phyloP scores from a whole-genome alignment of 92 coral and sea anemone species.

The Nematostella vectensis region DNA sequence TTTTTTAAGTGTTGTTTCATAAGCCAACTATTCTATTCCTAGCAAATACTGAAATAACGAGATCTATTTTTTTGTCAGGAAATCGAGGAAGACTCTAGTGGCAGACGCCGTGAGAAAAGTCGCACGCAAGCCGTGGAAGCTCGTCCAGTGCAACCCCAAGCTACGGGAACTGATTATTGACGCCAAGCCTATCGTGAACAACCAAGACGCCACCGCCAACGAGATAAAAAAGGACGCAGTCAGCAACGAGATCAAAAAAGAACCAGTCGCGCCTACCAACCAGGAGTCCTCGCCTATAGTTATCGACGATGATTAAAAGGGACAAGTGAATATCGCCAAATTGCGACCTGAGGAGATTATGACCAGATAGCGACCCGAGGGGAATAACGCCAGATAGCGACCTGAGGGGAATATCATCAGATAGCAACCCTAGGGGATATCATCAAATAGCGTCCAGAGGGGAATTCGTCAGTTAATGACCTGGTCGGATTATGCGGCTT shows the following conservation, averaged over 20 bases:
- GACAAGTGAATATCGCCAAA: neutral
- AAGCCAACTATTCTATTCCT: too few relatives aligned
- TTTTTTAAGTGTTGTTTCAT: too few relatives aligned
- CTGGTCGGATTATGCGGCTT: too few relatives aligned
- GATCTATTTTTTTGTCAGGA: too few relatives aligned
- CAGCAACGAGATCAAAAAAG: neutral
- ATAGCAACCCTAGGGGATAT: too few relatives aligned
- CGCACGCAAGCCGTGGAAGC: conserved; percentile 92
- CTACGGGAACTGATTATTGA: conserved; percentile 58
- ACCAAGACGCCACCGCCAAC: conserved; percentile 9
- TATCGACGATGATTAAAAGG: conserved; percentile 62
- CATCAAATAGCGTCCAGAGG: too few relatives aligned
- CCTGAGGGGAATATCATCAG: too few relatives aligned
- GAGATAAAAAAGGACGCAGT: conserved; percentile 8
- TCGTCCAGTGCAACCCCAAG: conserved; percentile 71
- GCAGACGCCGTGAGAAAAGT: conserved; percentile 51
- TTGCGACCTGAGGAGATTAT: too few relatives aligned
- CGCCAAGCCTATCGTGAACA: conserved; percentile 14
- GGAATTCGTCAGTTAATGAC: too few relatives aligned
- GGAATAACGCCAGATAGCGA: too few relatives aligned
- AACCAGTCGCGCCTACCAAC: conserved; percentile 1
- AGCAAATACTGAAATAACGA: too few relatives aligned
- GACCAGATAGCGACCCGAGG: too few relatives aligned
- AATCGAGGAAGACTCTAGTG: conserved; percentile 69
- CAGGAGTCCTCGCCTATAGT: conserved; percentile 56